Percentiles rank a stretch among this genome's conserved stretches.
Evolutionary conservation across 2,113 vertebrate genomes (phyloP).

Genomic region (Murina feae): DNA sequence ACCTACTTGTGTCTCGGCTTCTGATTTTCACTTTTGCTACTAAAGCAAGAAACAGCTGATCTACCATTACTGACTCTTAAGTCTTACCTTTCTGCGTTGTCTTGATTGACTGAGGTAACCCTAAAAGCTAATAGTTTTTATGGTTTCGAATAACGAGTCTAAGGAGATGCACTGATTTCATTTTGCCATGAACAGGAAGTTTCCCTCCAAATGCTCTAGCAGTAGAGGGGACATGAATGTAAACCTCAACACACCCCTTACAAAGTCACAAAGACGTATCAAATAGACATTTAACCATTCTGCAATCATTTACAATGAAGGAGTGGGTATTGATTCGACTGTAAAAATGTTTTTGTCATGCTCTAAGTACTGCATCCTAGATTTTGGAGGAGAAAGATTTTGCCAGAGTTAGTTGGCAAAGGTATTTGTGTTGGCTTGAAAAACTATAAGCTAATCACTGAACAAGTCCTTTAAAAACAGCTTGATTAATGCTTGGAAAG

Average conservation of each 20-base stretch:
- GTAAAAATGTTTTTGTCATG: background rate
- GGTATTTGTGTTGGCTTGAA: slow-evolving; percentile 56
- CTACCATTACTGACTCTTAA: background rate
- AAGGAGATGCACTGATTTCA: slow-evolving; percentile 23
- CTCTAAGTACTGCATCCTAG: background rate
- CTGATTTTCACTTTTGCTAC: background rate
- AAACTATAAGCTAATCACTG: slow-evolving; percentile 59
- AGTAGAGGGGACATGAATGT: background rate
- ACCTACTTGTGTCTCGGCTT: background rate
- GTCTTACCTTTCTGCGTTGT: background rate
- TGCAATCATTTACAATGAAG: background rate
- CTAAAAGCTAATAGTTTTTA: background rate
- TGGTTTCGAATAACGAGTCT: background rate
- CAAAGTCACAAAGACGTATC: background rate
- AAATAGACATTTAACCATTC: background rate
- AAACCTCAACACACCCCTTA: background rate
- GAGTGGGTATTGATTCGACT: background rate
- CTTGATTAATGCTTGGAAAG: slow-evolving; percentile 60
- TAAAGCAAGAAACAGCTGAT: background rate
- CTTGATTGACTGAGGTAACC: background rate
- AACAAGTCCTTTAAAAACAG: slow-evolving; percentile 54
- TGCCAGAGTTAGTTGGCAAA: slow-evolving; percentile 44
- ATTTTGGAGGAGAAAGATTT: background rate
- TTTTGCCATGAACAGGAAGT: background rate
- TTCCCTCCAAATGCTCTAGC: background rate